phyloP scores from a whole-genome alignment of 2,797 vertebrate genomes.

The Sebastes trivittatus region DNA sequence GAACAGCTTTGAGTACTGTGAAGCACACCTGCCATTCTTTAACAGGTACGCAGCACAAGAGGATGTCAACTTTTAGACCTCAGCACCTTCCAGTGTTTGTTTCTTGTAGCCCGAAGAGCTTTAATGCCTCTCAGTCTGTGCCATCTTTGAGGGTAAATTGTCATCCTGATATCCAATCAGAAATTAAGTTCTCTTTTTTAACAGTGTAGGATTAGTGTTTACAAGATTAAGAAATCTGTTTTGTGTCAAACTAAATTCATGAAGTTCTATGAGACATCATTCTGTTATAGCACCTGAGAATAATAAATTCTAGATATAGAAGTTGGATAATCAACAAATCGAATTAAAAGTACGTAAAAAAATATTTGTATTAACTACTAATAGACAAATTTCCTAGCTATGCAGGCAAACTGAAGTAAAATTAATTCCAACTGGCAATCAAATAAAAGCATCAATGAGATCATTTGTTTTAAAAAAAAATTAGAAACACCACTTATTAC shows the following conservation, averaged over 20 bases:
- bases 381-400: neutral
- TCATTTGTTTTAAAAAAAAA: neutral
- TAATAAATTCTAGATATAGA: neutral
- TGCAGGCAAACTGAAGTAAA: neutral
- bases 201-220: neutral
- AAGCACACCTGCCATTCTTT: constrained; percentile 92
- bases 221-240: neutral
- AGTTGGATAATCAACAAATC: neutral
- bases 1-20: constrained; percentile 95
- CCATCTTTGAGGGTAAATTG: neutral
- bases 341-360: neutral
- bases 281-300: neutral
- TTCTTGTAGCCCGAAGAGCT: neutral
- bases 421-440: neutral
- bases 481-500: neutral
- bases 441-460: neutral
- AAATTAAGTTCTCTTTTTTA: neutral
- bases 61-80: neutral
- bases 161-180: neutral
- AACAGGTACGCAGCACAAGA: constrained; percentile 86
- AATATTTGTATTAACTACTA: neutral
- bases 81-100: neutral
- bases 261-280: neutral
- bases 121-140: neutral
- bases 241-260: neutral